Evolutionary conservation across 1,140 invertebrate genomes (phyloP).

Genomic region (Apocrypta bakeri): DNA sequence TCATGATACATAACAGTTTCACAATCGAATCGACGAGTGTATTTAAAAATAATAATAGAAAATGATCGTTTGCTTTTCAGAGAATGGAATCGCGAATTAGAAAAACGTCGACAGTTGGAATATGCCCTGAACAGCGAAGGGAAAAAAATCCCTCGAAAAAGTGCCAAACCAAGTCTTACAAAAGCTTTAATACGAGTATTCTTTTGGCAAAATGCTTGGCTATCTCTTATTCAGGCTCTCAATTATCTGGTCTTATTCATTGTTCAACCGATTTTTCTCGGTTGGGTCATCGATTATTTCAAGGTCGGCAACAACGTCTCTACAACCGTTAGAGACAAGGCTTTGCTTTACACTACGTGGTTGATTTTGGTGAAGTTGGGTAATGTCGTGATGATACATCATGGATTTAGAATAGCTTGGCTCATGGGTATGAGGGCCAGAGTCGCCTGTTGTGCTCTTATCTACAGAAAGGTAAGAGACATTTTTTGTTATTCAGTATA

Average conservation of each 20-base stretch:
- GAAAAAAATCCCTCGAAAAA: slow-evolving; percentile 60
- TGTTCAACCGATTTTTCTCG: slow-evolving; percentile 73
- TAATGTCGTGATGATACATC: slow-evolving; percentile 69
- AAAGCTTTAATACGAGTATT: slow-evolving; percentile 72
- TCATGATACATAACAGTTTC: neutral
- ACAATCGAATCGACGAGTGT: neutral
- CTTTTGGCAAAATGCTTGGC: slow-evolving; percentile 67
- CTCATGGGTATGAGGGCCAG: slow-evolving; percentile 78
- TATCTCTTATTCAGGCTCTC: slow-evolving; percentile 67
- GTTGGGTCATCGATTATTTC: slow-evolving; percentile 76
- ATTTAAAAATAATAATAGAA: neutral
- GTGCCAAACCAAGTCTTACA: slow-evolving; percentile 68
- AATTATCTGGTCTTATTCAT: slow-evolving; percentile 65
- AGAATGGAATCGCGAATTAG: slow-evolving; percentile 73
- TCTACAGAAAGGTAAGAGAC: slow-evolving; percentile 78
- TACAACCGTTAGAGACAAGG: slow-evolving; percentile 60
- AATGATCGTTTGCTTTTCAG: slow-evolving; percentile 62
- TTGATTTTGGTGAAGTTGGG: slow-evolving; percentile 63
- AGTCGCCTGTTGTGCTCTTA: slow-evolving; percentile 76
- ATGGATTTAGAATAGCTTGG: slow-evolving; percentile 70
- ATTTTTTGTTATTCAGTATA: too few species aligned
- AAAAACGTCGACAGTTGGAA: slow-evolving; percentile 61
- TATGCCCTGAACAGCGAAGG: slow-evolving; percentile 70
- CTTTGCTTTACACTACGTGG: slow-evolving; percentile 64
- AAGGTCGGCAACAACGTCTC: slow-evolving; percentile 51